Base-by-base conservation (phyloP, 1,140 invertebrate species). In the Solen grandis region DNA sequence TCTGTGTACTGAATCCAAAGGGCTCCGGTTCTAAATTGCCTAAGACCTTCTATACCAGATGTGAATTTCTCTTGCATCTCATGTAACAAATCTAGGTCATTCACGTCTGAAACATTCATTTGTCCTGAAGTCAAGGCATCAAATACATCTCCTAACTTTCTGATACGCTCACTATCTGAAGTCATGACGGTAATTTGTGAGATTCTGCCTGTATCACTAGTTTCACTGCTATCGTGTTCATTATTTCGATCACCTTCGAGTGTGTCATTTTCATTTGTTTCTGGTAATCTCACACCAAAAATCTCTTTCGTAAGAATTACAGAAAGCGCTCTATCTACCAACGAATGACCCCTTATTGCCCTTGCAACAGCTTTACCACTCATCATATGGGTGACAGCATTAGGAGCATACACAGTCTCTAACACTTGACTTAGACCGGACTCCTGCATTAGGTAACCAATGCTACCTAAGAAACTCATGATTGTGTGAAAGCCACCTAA, bases 331-430 rank as follows among this genome's bases (percentile, higher is more conserved):
- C 52, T 65, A 55, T 87, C 81, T 19, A 87, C 79, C 5, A 88
- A 77, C 27, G 90, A 84, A 73, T 57, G 35, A 13, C 55, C 79
- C 35, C 66, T 25, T 14, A 81, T 36, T 19, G 79, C 70, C 46
- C 60, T 52, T 19, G 29, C 13, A 2, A 75, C 55, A 35, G 69
- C 59, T 54, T 72, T 65, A 19, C 60, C 79, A 65, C 57, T 76
- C 50, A 93, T 60, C 81, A 90, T 90, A 84, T 92, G 89, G 2
- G 86, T 83, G 33, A 89, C 87, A 50, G 88, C 86, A 60, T 84
- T 80, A 66, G 74, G 31, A 29, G 80, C 81, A 84, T 80, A 86
- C 2, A 86, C 52, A 14, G 63, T 77, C 75, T 88, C 84, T 27
- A 88, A 41, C 5, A 82, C 46, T 54, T 86, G 76, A 36, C 76